Base-by-base conservation (phyloP, 2,113 vertebrate genomes). In the Oreochromis aureus region DNA sequence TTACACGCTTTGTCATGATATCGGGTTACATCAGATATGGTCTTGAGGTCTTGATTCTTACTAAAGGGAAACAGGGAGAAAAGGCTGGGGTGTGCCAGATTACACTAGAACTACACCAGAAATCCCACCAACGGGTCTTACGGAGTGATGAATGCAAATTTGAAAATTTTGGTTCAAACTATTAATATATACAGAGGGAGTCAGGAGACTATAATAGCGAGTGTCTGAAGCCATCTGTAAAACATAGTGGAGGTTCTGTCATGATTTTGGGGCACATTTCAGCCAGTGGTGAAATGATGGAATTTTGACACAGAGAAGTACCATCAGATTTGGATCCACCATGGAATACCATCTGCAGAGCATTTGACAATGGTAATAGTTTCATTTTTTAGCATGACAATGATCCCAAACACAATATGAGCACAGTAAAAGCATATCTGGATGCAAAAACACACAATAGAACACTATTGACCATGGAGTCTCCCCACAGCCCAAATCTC, bases 361-460 rank as follows among this genome's bases (percentile, higher is more conserved):
- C 22, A 48, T 18, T 8, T 11, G 22, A 73, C 22, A 73, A 46
- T 0, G 41, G 41, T 18, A 73, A 73, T 44, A 0, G 13, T 18
- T 46, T 71, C 12, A 1, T 63, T 71, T 46, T 46, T 73, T 46
- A 46, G 5, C 39, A 73, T 46, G 39, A 48, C 0, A 76, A 48
- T 76, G 15, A 46, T 48, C 41, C 69, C 24, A 76, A 48, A 30
- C 69, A 76, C 24, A 76, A 18, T 7, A 46, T 9, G 10, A 76
- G 4, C 15, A 46, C 24, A 73, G 3, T 18, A 48, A 73, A 73
- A 46, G 69, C 41, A 27, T 18, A 73, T 46, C 41, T 46, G 69
- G 15, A 27, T 48, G 9, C 15, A 76, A 73, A 73, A 11, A 34
- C 3, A 27, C 12, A 46, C 41, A 46, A 18, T 10, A 0, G 22